Evolutionary conservation across 2,888 invertebrate genomes (phyloP).

Genomic region (Oscheius myriophilus): DNA sequence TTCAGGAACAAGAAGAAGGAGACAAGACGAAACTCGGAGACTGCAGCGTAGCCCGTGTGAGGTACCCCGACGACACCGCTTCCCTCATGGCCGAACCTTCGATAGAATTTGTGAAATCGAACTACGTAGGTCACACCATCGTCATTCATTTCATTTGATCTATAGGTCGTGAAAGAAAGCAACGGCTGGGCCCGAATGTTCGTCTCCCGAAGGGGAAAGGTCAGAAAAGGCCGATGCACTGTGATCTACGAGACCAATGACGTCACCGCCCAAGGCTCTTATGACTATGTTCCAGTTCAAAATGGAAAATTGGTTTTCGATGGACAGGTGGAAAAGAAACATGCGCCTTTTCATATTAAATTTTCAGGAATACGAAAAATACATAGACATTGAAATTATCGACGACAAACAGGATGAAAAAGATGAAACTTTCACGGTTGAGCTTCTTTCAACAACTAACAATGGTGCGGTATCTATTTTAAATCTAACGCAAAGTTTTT

Average conservation of each 20-base stretch:
- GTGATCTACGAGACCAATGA: slow-evolving; percentile 76
- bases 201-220: slow-evolving; percentile 42
- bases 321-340: slow-evolving; percentile 21
- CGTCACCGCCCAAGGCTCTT: slow-evolving; percentile 75
- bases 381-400: slow-evolving; percentile 75
- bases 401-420: slow-evolving; percentile 77
- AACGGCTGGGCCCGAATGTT: slow-evolving; percentile 43
- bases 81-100: slow-evolving; percentile 26
- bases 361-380: slow-evolving; percentile 74
- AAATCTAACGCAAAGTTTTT: neutral
- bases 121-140: slow-evolving; percentile 45
- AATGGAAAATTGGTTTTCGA: slow-evolving; percentile 41
- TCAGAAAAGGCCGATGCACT: slow-evolving; percentile 25
- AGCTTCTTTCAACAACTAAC: slow-evolving; percentile 53
- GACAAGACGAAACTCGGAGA: slow-evolving; percentile 72
- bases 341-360: neutral
- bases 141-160: neutral
- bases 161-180: slow-evolving; percentile 53
- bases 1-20: slow-evolving; percentile 37
- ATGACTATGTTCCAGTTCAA: slow-evolving; percentile 72
- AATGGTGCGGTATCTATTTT: neutral
- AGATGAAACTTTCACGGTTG: slow-evolving; percentile 77
- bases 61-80: slow-evolving; percentile 37
- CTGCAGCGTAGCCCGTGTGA: slow-evolving; percentile 52
- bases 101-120: slow-evolving; percentile 53